These are phyloP conservation scores for Papilio xuthus DNA, from an alignment of 1,140 invertebrate species.

Conservation along the genomic window DNA sequence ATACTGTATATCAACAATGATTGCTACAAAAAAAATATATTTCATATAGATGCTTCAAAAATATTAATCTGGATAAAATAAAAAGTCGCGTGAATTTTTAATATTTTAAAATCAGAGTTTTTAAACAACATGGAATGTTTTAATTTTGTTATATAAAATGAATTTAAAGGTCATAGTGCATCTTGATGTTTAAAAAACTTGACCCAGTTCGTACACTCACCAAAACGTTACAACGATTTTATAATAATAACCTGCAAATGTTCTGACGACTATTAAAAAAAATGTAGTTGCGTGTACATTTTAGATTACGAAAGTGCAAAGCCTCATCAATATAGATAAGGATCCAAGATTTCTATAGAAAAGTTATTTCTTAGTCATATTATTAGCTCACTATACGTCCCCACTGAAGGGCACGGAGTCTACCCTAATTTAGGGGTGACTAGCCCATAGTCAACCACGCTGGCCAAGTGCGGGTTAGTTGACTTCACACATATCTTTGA, in stretches of 20 bases:
- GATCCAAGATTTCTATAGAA: neutral
- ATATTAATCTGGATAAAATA: neutral
- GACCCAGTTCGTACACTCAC: constrained; percentile 31
- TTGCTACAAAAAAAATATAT: too few species aligned
- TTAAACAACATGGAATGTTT: neutral
- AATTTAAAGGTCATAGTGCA: constrained; percentile 24
- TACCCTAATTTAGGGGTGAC: too few species aligned
- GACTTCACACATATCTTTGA: too few species aligned
- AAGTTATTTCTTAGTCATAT: neutral
- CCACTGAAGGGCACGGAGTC: too few species aligned
- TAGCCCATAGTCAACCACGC: too few species aligned
- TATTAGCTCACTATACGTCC: too few species aligned
- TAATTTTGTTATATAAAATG: neutral
- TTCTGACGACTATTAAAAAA: neutral
- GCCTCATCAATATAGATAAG: neutral
- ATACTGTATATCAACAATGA: too few species aligned
- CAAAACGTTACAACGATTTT: constrained; percentile 29
- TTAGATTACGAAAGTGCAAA: neutral
- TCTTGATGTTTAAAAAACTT: constrained; percentile 26
- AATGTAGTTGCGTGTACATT: too few species aligned
- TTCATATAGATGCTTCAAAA: too few species aligned
- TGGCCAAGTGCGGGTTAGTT: too few species aligned
- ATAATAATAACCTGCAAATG: neutral
- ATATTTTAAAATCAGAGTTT: neutral
- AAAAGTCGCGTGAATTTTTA: neutral